phyloP scores from a whole-genome alignment of 2,888 invertebrate species.

The Andrena camellia region DNA sequence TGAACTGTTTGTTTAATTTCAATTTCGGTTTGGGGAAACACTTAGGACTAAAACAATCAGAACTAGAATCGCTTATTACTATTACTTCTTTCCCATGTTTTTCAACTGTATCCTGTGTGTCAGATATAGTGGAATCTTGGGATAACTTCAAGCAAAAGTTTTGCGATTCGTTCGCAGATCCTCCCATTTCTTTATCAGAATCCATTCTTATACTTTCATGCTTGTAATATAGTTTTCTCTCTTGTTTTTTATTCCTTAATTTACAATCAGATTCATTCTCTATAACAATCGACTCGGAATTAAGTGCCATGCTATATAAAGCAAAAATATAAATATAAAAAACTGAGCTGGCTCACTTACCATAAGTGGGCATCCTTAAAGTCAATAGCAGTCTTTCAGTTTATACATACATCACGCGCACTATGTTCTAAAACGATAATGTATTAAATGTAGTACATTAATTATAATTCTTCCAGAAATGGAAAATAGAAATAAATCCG shows the following conservation, averaged over 20 bases:
- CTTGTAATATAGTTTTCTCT: not conserved
- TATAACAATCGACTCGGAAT: not conserved
- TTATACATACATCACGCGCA: not conserved
- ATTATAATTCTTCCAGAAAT: not conserved
- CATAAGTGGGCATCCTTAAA: conserved; percentile 7
- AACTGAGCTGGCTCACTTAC: conserved; percentile 27
- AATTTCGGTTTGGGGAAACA: not conserved
- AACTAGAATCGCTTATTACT: conserved; percentile 80
- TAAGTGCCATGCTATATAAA: not conserved
- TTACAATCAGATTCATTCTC: not conserved
- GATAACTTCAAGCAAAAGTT: conserved; percentile 71
- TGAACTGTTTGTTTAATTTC: conserved; percentile 15
- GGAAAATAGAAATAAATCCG: not conserved
- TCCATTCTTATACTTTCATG: not conserved
- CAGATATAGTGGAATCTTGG: conserved; percentile 63
- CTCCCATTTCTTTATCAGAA: not conserved
- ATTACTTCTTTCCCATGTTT: conserved; percentile 66
- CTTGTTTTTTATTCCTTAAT: not conserved
- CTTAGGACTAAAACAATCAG: conserved; percentile 71
- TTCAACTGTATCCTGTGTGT: conserved; percentile 51
- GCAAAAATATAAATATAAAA: not conserved
- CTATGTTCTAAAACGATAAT: not conserved
- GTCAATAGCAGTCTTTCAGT: not conserved
- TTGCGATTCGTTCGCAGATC: conserved; percentile 62
- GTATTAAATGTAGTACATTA: not conserved